Evolutionary conservation across 2,888 invertebrate genomes (phyloP), one percentile per base, ranked within the genome.

Genomic region (Drepana falcataria): DNA sequence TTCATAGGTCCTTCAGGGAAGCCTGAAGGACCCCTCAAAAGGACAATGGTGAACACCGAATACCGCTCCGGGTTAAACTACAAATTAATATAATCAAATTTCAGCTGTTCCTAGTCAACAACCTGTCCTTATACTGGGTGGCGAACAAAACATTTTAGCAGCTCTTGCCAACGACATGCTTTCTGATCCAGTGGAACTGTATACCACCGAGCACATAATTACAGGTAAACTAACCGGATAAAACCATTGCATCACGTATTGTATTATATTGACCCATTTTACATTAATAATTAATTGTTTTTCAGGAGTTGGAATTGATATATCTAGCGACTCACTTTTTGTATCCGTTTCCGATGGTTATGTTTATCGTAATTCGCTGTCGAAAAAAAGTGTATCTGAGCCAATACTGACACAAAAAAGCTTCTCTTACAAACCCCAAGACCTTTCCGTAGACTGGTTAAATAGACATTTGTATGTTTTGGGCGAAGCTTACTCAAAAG

Each of bases 371-470:
- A 92, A 91, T 70, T 83, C 91, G 0, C 75, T 93, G 47, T 84
- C 86, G 48, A 86, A 83, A 68, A 87, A 90, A 65, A 85, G 81
- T 59, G 59, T 72, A 54, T 79, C 85, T n/a, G 81, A 83, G 56
- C 66, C 90, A 3, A 92, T 95, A 47, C 81, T 94, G 0, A 88
- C 92, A 2, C 92, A 94, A 0, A 85, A 92, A 49, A 91, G 92
- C 52, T 91, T 92, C 7, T 91, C 92, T 52, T 94, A 94, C 73
- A 92, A 92, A 57, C 95, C 96, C 0, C 78, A 94, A 52, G 94
- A 94, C 62, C 75, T 96, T 5, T 95, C 96, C 1, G 93, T 97
- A 0, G 98, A 98, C 81, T 98, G 98, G 98, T 86, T 98, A 44
- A 96, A 96, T 73, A 93, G 95, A 58, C 94, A 96, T 56, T 89